Percentiles rank a stretch among this genome's conserved stretches.
Evolutionary conservation across 2,888 invertebrate genomes (phyloP).

Genomic region (Marronus borbonicus): DNA sequence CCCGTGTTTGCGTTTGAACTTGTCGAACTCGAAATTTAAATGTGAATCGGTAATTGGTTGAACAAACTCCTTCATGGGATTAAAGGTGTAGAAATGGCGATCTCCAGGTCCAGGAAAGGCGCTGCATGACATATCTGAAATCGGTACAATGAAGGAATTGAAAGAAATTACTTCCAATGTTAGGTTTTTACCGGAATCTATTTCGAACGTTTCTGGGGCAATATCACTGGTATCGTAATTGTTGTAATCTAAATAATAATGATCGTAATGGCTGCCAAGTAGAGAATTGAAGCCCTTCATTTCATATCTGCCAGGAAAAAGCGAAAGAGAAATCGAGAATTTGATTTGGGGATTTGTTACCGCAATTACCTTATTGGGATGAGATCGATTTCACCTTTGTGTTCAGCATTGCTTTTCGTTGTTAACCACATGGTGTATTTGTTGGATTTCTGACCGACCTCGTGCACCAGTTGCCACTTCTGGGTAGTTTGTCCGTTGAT

Average conservation of each 20-base stretch:
- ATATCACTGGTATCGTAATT: conserved; percentile 79
- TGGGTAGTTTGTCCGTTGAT: conserved; percentile 81
- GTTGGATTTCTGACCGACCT: conserved; percentile 85
- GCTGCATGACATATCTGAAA: conserved; percentile 78
- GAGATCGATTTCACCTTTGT: conserved; percentile 71
- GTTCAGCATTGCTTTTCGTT: conserved; percentile 76
- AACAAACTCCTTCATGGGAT: conserved; percentile 94
- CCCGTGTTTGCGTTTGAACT: conserved; percentile 82
- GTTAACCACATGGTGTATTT: conserved; percentile 92
- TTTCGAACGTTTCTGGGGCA: conserved; percentile 79
- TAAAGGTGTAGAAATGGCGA: conserved; percentile 85
- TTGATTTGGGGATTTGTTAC: neutral
- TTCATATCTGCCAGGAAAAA: conserved; percentile 78
- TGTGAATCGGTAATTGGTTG: conserved; percentile 80
- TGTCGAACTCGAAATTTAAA: conserved; percentile 81
- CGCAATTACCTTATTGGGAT: conserved; percentile 77
- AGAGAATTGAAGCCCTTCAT: conserved; percentile 95
- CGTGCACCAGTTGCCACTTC: conserved; percentile 83
- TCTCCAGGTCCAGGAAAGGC: conserved; percentile 91
- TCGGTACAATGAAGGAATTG: neutral
- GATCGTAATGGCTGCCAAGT: conserved; percentile 96
- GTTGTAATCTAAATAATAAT: conserved; percentile 90
- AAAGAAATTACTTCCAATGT: neutral
- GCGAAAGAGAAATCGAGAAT: conserved; percentile 42
- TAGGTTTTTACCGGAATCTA: conserved; percentile 74